phyloP scores from a whole-genome alignment of 2,888 invertebrate genomes.

The Acrobasis suavella region DNA sequence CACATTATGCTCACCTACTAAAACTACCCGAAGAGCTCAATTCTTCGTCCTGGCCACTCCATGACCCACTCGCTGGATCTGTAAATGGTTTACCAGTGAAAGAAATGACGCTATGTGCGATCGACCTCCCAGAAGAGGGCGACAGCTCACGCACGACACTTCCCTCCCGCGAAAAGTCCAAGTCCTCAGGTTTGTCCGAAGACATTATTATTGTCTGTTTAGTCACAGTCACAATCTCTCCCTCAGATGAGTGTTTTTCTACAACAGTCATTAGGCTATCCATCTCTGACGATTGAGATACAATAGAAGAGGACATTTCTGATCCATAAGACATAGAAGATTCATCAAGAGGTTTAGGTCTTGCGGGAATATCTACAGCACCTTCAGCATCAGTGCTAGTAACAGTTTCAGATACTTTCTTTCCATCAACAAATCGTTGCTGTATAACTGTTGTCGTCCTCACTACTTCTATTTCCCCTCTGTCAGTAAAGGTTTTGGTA shows the following conservation, averaged over 20 bases:
- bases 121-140: slow-evolving; percentile 77
- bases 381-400: slow-evolving; percentile 67
- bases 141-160: slow-evolving; percentile 75
- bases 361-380: slow-evolving; percentile 73
- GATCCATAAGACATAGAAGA: slow-evolving; percentile 71
- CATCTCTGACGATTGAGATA: slow-evolving; percentile 77
- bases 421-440: slow-evolving; percentile 74
- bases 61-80: slow-evolving; percentile 81
- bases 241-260: slow-evolving; percentile 67
- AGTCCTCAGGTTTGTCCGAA: slow-evolving; percentile 69
- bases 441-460: slow-evolving; percentile 74
- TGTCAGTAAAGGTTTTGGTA: slow-evolving; percentile 56
- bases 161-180: slow-evolving; percentile 69
- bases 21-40: slow-evolving; percentile 79
- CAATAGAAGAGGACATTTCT: slow-evolving; percentile 78
- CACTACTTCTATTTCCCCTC: slow-evolving; percentile 68
- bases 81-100: slow-evolving; percentile 79
- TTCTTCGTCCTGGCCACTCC: slow-evolving; percentile 80
- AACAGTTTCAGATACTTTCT: slow-evolving; percentile 73
- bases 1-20: slow-evolving; percentile 58
- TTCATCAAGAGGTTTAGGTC: slow-evolving; percentile 62
- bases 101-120: slow-evolving; percentile 73
- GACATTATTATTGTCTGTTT: slow-evolving; percentile 62
- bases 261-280: slow-evolving; percentile 78
- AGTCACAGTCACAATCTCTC: slow-evolving; percentile 72